phyloP scores from a whole-genome alignment of 1,140 invertebrate species.

The Tetramorium alpestre region DNA sequence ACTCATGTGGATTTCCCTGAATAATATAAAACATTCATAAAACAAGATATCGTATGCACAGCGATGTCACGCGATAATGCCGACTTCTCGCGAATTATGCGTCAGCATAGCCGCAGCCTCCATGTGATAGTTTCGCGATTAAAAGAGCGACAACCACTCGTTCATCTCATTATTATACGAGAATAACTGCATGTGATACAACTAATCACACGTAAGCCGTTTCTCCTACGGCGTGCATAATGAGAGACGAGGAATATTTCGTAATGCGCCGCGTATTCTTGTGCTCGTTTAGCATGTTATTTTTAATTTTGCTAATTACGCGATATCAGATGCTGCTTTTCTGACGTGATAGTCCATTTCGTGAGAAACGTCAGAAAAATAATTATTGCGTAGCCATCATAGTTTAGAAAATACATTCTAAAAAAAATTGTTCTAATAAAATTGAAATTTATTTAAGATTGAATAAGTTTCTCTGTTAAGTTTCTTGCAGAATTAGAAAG shows the following conservation, averaged over 20 bases:
- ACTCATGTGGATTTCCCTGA: constrained; percentile 15
- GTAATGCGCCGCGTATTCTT: neutral
- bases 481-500: neutral
- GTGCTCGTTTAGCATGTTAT: neutral
- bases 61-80: constrained; percentile 29
- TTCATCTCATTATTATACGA: constrained; percentile 36
- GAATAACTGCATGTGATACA: neutral
- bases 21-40: neutral
- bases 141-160: neutral
- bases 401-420: too few relatives aligned
- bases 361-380: neutral
- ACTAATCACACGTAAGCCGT: constrained; percentile 23
- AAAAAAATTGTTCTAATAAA: neutral
- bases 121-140: constrained; percentile 12
- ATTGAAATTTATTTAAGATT: neutral
- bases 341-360: neutral
- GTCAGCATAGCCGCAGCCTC: constrained; percentile 6
- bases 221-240: neutral
- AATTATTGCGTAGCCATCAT: neutral
- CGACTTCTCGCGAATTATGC: constrained; percentile 20
- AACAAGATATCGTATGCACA: neutral
- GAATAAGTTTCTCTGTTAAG: neutral
- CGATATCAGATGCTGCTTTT: neutral
- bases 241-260: constrained; percentile 18
- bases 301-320: neutral